Evolutionary conservation across 2,113 vertebrate species (phyloP).

Genomic region (Chaetodon auriga): DNA sequence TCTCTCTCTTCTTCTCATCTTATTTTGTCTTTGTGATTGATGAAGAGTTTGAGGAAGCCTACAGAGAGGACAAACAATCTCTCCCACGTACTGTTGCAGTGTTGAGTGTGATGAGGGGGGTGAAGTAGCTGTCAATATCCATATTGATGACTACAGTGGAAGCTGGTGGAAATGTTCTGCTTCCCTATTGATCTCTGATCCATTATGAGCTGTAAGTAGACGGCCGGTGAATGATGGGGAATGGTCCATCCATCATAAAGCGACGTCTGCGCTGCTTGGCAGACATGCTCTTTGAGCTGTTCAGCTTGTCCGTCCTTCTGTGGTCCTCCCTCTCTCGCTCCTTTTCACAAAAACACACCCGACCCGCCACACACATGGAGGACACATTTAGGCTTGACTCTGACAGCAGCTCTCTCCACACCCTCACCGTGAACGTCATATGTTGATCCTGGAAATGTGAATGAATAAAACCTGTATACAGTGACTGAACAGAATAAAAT

Average conservation of each 20-base stretch:
- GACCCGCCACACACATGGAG: constrained; percentile 21
- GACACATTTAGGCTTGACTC: constrained; percentile 20
- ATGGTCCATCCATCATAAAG: constrained; percentile 68
- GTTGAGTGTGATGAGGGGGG: constrained; percentile 57
- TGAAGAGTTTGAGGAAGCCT: constrained; percentile 51
- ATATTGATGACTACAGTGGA: constrained; percentile 72
- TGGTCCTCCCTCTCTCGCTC: constrained; percentile 21
- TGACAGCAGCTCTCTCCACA: constrained; percentile 34
- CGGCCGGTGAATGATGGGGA: constrained; percentile 67
- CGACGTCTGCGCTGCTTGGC: constrained; percentile 45
- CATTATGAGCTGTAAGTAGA: constrained; percentile 74
- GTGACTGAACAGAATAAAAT: neutral
- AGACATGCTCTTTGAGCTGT: constrained; percentile 29
- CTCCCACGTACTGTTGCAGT: constrained; percentile 59
- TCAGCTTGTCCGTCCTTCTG: constrained; percentile 32
- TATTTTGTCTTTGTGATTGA: constrained; percentile 52
- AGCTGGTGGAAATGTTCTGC: constrained; percentile 74
- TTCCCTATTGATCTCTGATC: constrained; percentile 76
- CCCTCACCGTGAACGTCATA: neutral
- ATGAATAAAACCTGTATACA: neutral
- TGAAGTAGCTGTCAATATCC: constrained; percentile 64
- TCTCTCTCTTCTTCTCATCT: constrained; percentile 35
- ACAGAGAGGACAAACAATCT: constrained; percentile 55
- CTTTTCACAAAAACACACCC: constrained; percentile 28
- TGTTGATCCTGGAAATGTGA: neutral